Evolutionary conservation across 2,113 vertebrate species (phyloP).

Genomic region (Canis aureus): DNA sequence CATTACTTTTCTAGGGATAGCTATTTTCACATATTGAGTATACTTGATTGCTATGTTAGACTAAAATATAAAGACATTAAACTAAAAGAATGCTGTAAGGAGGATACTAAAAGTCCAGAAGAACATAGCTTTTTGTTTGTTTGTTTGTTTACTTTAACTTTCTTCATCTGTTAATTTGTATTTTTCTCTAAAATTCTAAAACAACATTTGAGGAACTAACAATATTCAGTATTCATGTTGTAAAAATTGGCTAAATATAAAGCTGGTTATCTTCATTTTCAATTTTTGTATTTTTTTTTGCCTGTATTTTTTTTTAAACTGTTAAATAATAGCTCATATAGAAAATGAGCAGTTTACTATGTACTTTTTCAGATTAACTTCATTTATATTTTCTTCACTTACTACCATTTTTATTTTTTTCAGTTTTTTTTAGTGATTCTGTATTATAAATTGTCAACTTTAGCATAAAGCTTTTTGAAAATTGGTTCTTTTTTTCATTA

Average conservation of each 20-base stretch:
- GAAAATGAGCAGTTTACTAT: background rate
- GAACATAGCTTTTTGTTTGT: background rate
- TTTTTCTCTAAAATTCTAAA: conserved; percentile 4
- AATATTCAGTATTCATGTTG: background rate
- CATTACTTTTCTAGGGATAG: background rate
- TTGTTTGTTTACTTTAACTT: background rate
- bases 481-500: background rate
- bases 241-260: background rate
- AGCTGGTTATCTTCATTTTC: background rate
- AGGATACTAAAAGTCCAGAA: background rate
- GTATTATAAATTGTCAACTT: background rate
- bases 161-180: background rate
- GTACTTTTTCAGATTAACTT: background rate
- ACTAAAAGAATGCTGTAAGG: background rate
- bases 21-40: background rate
- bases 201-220: background rate
- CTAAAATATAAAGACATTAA: background rate
- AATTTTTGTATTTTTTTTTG: background rate
- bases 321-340: background rate
- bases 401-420: background rate
- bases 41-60: conserved; percentile 17
- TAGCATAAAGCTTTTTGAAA: background rate
- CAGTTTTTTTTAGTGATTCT: background rate
- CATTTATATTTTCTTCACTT: background rate
- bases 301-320: background rate